These are phyloP conservation scores for Cettia cetti DNA, from an alignment of 2,113 vertebrate species.

Conservation along the genomic window DNA sequence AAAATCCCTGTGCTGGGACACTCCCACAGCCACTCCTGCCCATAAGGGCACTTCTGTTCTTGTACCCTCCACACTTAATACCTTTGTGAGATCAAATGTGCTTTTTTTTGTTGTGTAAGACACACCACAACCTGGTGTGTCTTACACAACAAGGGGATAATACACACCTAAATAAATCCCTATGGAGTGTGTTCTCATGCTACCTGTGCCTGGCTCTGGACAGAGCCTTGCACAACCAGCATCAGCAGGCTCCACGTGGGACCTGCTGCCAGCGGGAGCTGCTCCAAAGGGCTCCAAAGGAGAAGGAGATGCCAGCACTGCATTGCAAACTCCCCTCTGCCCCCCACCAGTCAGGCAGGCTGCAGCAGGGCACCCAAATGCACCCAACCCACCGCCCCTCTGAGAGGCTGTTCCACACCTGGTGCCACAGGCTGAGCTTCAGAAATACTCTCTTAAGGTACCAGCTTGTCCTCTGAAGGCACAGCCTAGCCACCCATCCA, in stretches of 20 bases:
- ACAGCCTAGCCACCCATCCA: fast-evolving
- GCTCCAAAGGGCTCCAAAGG: neutral
- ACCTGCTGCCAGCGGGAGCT: neutral
- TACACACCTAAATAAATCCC: neutral
- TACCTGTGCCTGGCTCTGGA: neutral
- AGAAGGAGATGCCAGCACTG: fast-evolving
- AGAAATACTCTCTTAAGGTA: fast-evolving
- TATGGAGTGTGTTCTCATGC: neutral
- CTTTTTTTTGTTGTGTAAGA: neutral
- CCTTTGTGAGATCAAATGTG: neutral
- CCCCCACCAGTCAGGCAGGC: neutral
- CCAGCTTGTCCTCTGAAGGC: fast-evolving
- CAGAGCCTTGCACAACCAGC: neutral
- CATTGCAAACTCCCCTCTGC: fast-evolving
- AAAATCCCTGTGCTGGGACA: neutral
- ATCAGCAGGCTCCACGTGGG: neutral
- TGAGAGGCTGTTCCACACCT: neutral
- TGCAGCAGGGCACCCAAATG: fast-evolving
- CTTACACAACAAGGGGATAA: neutral
- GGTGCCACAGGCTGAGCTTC: neutral
- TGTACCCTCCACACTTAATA: neutral
- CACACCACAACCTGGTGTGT: fast-evolving
- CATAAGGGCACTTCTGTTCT: neutral
- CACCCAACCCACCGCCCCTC: fast-evolving
- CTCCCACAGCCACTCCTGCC: neutral